Percentiles rank a stretch among this genome's conserved stretches.
These are phyloP conservation scores for Gandaritis pyraliata DNA, from an alignment of 2,888 invertebrate species.

Conservation along the genomic window DNA sequence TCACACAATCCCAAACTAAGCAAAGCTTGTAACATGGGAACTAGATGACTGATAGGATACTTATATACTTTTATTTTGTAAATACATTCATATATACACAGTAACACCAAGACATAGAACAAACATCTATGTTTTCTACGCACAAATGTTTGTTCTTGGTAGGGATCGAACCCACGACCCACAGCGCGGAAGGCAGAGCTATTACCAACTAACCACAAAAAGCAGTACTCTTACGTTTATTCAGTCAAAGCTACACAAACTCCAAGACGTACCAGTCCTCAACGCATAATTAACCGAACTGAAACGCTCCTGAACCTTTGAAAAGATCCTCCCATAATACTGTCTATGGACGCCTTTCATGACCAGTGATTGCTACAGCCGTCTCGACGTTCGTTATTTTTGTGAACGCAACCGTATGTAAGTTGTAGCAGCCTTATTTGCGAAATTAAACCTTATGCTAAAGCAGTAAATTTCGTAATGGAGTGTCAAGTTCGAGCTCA, in stretches of 20 bases:
- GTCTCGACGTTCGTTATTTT: conserved; percentile 81
- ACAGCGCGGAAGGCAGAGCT: too few relatives aligned
- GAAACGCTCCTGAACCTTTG: conserved; percentile 70
- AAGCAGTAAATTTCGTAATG: conserved; percentile 31
- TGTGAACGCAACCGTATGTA: conserved; percentile 81
- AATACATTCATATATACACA: too few relatives aligned
- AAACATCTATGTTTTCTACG: too few relatives aligned
- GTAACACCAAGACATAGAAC: too few relatives aligned
- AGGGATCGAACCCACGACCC: too few relatives aligned
- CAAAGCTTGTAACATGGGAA: too few relatives aligned
- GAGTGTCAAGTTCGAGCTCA: conserved; percentile 34
- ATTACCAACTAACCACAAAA: too few relatives aligned
- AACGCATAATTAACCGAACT: conserved; percentile 72
- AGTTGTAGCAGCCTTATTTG: conserved; percentile 59
- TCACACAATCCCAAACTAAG: too few relatives aligned
- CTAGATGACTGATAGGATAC: too few relatives aligned
- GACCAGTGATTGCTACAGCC: conserved; percentile 69
- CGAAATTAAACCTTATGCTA: conserved; percentile 47
- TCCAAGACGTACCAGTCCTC: conserved; percentile 54
- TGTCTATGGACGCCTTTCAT: conserved; percentile 71
- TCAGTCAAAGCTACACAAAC: conserved; percentile 6
- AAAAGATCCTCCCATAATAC: conserved; percentile 77
- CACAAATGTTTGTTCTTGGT: too few relatives aligned
- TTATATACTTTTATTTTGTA: too few relatives aligned
- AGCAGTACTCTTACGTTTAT: too few relatives aligned